A percentile compares a stretch with the other conserved stretches of the same genome.
These are phyloP conservation scores for Meandrina meandrites DNA, from an alignment of 92 coral and sea anemone genomes.

Conservation along the genomic window DNA sequence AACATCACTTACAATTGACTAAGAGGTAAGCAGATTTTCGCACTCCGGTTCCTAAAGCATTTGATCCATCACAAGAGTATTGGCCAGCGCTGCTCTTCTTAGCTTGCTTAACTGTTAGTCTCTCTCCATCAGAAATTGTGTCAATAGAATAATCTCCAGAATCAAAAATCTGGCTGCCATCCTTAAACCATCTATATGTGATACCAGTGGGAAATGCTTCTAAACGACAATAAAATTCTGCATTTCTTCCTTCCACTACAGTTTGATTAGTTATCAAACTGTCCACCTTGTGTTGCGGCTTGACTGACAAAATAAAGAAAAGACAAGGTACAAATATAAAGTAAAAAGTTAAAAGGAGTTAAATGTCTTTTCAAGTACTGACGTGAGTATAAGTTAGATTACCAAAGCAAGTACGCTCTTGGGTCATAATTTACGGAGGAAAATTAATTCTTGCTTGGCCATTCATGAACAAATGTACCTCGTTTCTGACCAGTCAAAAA, in stretches of 20 bases:
- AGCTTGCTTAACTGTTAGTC: constrained; percentile 28
- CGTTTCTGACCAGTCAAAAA: too few species aligned
- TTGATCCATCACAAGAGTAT: constrained; percentile 71
- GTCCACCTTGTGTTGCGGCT: constrained; percentile 37
- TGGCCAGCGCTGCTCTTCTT: constrained; percentile 51
- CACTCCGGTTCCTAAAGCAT: constrained; percentile 60
- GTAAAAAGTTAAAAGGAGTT: background rate
- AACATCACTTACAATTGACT: constrained; percentile 61
- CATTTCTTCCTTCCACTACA: constrained; percentile 10
- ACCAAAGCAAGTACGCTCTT: too few species aligned
- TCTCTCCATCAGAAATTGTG: background rate
- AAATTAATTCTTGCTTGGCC: too few species aligned
- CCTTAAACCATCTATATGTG: constrained; percentile 51
- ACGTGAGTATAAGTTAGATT: too few species aligned
- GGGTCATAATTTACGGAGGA: too few species aligned
- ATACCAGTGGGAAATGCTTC: constrained; percentile 45
- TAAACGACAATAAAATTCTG: constrained; percentile 30
- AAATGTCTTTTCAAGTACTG: too few species aligned
- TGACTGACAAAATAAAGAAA: constrained; percentile 30
- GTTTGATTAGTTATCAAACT: constrained; percentile 33
- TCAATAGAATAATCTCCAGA: constrained; percentile 1
- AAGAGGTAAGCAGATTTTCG: constrained; percentile 41
- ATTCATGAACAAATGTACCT: too few species aligned
- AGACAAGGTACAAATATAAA: background rate
- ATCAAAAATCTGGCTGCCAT: background rate